Base-by-base conservation (phyloP, 2,113 vertebrate genomes). In the Todiramphus chloris region DNA sequence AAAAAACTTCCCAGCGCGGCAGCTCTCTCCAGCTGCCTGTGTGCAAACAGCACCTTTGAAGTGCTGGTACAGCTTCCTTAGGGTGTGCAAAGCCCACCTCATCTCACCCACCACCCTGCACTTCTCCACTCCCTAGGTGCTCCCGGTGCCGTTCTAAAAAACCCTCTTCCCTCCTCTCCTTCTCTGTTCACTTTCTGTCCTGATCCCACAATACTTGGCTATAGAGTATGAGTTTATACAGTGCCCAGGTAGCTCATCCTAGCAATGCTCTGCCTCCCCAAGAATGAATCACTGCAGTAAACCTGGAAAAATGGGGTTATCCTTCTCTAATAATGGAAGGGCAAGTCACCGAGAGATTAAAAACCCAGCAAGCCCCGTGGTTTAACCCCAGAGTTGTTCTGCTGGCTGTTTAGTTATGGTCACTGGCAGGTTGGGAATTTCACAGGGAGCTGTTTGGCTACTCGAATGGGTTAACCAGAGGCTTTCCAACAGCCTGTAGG, bases 241-340 rank as follows among this genome's bases (percentile, higher is more conserved):
- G 39, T 16, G 28, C 27, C 28, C 27, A 15, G 41, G 25, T 6
- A 44, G 25, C 11, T 33, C 20, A 69, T 48, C 27, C 39, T 30
- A 13, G 51, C 0, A 1, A 11, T 44, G 44, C 27, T 30, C 25
- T 48, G 6, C 35, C 56, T 59, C 25, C 13, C 0, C 11, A 14
- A 75, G 33, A 58, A 46, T 15, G 31, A 23, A 55, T 72, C 46
- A 16, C 46, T 50, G 20, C 60, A 31, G 16, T 11, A 64, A 33
- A 50, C 31, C 73, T 80, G n/a, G n/a, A 21, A 60, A 80, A 50
- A 60, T 6, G 7, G 31, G 24, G 23, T 41, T 30, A 9, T 31
- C 69, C 12, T 19, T n/a, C 37, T 39, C 43, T 72, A 51, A n/a
- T 16, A 70, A n/a, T 1, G 5, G 10, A 83, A 39, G 28, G 60